Base-by-base conservation (phyloP, 1,140 invertebrate species). In the Chymomyza costata region DNA sequence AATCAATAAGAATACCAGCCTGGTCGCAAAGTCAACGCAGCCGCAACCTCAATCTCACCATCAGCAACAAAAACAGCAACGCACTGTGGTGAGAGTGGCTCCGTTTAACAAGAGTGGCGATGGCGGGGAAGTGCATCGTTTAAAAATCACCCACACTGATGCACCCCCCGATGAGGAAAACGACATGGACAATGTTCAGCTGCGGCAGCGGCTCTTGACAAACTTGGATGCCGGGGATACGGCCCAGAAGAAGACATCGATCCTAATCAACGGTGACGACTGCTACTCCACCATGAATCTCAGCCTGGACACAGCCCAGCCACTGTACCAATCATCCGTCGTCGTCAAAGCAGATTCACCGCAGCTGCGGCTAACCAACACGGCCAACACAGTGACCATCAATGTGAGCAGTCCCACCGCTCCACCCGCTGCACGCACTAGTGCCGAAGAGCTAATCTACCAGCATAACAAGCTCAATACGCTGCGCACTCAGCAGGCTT, bases 241-340 rank as follows among this genome's bases (percentile, higher is more conserved):
- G 13, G 61, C 76, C 41, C 88, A 90, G 48, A 88, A 89, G 71
- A 90, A 91, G 85, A 93, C 92, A 2, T 93, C 92, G 3, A 93
- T 93, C 58, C 85, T 92, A 82, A 93, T 93, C 48, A 93, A 90
- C 66, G 91, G 91, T 3, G 91, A 93, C 62, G 89, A 91, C 82
- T 91, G 90, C 84, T 91, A 91, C 71, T 89, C 89, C 17, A 90
- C 89, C 2, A 88, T 90, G 74, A 91, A 90, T 65, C 88, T 90
- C 0, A 88, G 87, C 21, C 89, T 89, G 49, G 86, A 89, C 49
- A 88, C 88, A 8, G 89, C 58, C 86, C 88, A 48, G 34, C 90
- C 90, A 7, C 85, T 91, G 28, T 91, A 91, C 82, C 89, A 91
- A 55, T 91, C 90, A 11, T 91, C 90, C 1, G 90, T 91, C 28